These are phyloP conservation scores for Aix galericulata DNA, from an alignment of 2,113 vertebrate species.

Conservation along the genomic window DNA sequence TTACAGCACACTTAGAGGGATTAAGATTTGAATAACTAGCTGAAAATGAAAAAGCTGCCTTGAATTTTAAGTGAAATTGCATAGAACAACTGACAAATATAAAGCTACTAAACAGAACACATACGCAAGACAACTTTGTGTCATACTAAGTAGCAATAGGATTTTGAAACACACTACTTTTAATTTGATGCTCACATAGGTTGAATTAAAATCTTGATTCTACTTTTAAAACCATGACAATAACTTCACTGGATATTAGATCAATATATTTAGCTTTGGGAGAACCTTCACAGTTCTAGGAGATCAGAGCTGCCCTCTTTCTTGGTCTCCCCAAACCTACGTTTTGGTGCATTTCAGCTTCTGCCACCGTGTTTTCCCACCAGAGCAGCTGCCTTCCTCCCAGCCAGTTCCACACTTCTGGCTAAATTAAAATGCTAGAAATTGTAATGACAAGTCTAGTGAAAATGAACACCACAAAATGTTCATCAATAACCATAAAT, in stretches of 20 bases:
- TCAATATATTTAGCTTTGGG: not conserved
- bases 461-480: not conserved
- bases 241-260: not conserved
- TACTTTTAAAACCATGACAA: not conserved
- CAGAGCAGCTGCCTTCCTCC: not conserved
- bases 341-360: not conserved
- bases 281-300: not conserved
- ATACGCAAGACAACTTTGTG: not conserved
- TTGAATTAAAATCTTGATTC: not conserved
- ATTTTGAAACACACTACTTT: not conserved
- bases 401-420: not conserved
- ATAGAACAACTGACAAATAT: not conserved
- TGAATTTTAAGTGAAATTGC: not conserved
- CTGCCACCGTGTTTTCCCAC: not conserved
- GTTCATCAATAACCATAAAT: not conserved
- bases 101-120: not conserved
- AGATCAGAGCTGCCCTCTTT: not conserved
- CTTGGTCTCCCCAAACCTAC: not conserved
- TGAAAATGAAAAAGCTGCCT: not conserved
- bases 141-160: not conserved
- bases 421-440: not conserved
- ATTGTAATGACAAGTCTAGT: fast-evolving
- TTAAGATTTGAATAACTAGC: not conserved
- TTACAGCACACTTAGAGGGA: not conserved
- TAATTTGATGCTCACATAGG: not conserved